Percentiles rank a stretch among this genome's conserved stretches.
Conservation (phyloP, 2,888 invertebrate genomes). For the Heliconius cydno region DNA sequence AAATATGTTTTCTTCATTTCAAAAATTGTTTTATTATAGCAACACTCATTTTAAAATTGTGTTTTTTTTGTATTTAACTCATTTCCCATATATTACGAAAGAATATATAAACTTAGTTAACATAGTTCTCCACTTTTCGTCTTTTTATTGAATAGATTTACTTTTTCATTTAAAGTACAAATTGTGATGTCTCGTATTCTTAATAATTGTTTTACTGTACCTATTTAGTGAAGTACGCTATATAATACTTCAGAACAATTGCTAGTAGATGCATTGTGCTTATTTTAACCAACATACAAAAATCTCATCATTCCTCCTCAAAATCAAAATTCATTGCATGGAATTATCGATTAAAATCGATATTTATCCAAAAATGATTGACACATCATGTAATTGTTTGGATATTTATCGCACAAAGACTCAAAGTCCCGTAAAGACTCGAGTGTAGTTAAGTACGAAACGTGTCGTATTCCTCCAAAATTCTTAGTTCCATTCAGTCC, state of each 20-base stretch:
- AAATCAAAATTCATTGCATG: background rate
- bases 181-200: background rate
- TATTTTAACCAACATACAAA: background rate
- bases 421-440: background rate
- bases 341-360: background rate
- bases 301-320: background rate
- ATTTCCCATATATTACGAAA: too few species aligned
- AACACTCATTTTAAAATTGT: background rate
- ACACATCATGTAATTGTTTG: background rate
- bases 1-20: slow-evolving; percentile 20
- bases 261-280: slow-evolving; percentile 6
- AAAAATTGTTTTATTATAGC: background rate
- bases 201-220: background rate
- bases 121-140: background rate
- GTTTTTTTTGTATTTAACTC: background rate
- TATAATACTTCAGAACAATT: background rate
- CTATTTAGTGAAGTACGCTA: background rate
- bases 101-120: background rate
- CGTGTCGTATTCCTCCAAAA: slow-evolving; percentile 15
- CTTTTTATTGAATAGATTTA: background rate
- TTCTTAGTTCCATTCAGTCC: slow-evolving; percentile 64
- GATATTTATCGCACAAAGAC: background rate
- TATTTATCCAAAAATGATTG: background rate
- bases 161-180: background rate
- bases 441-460: background rate